These are phyloP conservation scores for Tapirus indicus DNA, from an alignment of 2,797 vertebrate genomes.

Conservation along the genomic window DNA sequence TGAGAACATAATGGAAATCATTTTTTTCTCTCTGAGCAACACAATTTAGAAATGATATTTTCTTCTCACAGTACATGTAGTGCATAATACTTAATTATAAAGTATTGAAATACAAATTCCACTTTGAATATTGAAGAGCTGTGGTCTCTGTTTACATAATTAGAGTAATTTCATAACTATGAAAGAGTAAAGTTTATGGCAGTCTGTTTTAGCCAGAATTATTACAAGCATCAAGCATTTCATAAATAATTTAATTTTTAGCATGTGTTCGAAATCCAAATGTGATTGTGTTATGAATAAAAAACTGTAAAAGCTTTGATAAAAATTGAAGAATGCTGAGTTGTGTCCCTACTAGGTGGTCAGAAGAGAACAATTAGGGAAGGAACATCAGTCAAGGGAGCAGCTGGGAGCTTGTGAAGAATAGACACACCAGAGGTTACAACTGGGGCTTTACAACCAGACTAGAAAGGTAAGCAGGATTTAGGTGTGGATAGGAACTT, in stretches of 20 bases:
- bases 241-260: slow-evolving; percentile 57
- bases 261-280: slow-evolving; percentile 5
- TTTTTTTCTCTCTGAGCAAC: not conserved
- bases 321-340: not conserved
- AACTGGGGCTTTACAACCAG: not conserved
- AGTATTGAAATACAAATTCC: not conserved
- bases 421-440: not conserved
- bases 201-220: not conserved
- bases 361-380: not conserved
- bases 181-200: not conserved
- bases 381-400: not conserved
- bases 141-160: slow-evolving; percentile 10
- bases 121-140: not conserved
- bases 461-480: not conserved
- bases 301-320: not conserved
- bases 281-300: not conserved
- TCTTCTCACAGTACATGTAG: not conserved
- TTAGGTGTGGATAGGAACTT: not conserved
- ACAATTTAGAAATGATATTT: not conserved
- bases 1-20: not conserved
- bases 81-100: not conserved
- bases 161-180: not conserved
- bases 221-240: not conserved
- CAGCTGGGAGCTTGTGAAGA: not conserved
- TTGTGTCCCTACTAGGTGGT: not conserved